Evolutionary conservation across 1,140 invertebrate species (phyloP), one percentile per base, ranked within the genome.

Genomic region (Penaeus chinensis): DNA sequence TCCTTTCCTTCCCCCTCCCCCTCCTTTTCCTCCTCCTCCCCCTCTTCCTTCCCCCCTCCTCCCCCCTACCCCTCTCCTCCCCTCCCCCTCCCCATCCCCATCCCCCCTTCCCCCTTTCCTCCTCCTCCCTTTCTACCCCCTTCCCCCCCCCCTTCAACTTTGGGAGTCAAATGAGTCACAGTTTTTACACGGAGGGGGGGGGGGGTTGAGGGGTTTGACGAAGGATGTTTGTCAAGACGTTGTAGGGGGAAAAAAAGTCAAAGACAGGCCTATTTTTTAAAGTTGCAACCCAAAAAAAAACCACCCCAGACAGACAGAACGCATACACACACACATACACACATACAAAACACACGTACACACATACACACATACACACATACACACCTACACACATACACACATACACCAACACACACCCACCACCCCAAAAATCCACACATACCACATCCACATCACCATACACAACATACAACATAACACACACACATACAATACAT

Each of bases 281-380:
- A n/a, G n/a, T n/a, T n/a, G n/a, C n/a, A n/a, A n/a, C n/a, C n/a
- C n/a, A n/a, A n/a, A n/a, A 65, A 65, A 65, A 65, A n/a, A 65
- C n/a, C n/a, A 65, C 16, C 16, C 63, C n/a, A 18, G 63, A 18
- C 63, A 65, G 63, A n/a, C 16, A 18, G n/a, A 65, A 69, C 65
- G 27, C 65, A 69, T 27, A 69, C 65, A 69, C 65, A 69, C 65
- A 69, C 65, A 69, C 65, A 69, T 27, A 69, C 65, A n/a, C n/a
- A n/a, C n/a, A n/a, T n/a, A n/a, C n/a, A n/a, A n/a, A n/a, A n/a
- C n/a, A n/a, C n/a, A n/a, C n/a, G n/a, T n/a, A n/a, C n/a, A n/a
- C n/a, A n/a, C n/a, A 37, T 5, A 37, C 37, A 5, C 37, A 37
- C 37, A 37, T 5, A 5, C 37, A 37, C 37, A 37, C 37, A 5